Evolutionary conservation across 1,140 invertebrate species (phyloP), one percentile per base, ranked within the genome.

Genomic region (Apolygus lucorum): DNA sequence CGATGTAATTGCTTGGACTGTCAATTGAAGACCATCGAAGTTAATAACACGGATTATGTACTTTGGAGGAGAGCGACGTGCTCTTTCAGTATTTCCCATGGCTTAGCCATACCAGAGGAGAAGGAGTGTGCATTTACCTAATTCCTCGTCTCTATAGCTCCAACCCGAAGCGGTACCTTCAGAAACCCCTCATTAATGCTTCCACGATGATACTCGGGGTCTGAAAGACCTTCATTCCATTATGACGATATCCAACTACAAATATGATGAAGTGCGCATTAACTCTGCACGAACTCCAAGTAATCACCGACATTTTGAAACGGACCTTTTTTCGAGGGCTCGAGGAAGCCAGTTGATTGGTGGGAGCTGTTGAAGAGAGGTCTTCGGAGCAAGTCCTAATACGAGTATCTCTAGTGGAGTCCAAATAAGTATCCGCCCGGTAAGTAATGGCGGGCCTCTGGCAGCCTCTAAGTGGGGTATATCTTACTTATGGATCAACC

Each of bases 161-260:
- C n/a, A n/a, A n/a, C 34, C 8, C 8, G 17, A 49, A 17, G 8
- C 34, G 34, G 34, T 49, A 49, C 34, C 34, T 49, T 49, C 34
- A 17, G 17, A 49, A 49, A 49, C 34, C 34, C 34, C 17, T 49
- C 34, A 49, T 49, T 49, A 49, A 11, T 49, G 34, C 34, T 17
- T 49, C 34, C 34, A 17, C 34, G 17, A 49, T 49, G 34, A 49
- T 49, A 49, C 34, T 17, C 17, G 8, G 34, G 17, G 34, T 17
- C 34, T 49, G 8, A 49, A 49, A 49, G 34, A 49, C 34, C 34
- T 49, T 49, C 34, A 49, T 8, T 17, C 34, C 34, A 49, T 49
- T 49, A 49, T 49, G 34, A 49, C 34, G 34, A 49, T 49, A 49
- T 49, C 34, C 34, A 49, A 49, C 34, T 49, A 49, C 34, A 49